These are phyloP conservation scores for Diachrysia chrysitis DNA, from an alignment of 2,888 invertebrate species.

Conservation along the genomic window DNA sequence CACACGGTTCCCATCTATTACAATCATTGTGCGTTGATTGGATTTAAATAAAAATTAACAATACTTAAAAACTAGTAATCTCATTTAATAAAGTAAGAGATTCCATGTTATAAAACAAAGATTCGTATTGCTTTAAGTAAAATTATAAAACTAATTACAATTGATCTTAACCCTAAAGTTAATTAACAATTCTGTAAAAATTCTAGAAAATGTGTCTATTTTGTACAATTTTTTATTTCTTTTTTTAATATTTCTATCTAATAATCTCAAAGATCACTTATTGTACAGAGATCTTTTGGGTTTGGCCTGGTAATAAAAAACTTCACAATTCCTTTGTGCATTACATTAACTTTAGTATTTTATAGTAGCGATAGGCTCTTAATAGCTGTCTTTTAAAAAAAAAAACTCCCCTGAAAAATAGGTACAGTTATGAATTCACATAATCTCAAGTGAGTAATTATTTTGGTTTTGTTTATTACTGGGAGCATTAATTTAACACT, in stretches of 20 bases:
- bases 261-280: constrained; percentile 80
- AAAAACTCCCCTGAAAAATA: too few species aligned
- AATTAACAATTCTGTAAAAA: constrained; percentile 82
- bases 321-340: too few species aligned
- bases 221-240: constrained; percentile 75
- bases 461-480: too few species aligned
- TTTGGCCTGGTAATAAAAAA: constrained; percentile 26
- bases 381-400: background rate
- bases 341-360: too few species aligned
- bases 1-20: constrained; percentile 72
- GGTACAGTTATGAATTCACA: too few species aligned
- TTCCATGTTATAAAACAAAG: constrained; percentile 73
- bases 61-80: constrained; percentile 83
- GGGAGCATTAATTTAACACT: too few species aligned
- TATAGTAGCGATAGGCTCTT: too few species aligned
- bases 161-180: constrained; percentile 54
- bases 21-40: constrained; percentile 78
- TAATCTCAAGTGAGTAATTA: too few species aligned
- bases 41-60: constrained; percentile 83
- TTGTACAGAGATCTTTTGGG: constrained; percentile 55
- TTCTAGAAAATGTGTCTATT: constrained; percentile 76
- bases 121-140: constrained; percentile 69
- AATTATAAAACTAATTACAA: constrained; percentile 58
- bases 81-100: constrained; percentile 84
- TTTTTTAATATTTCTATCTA: constrained; percentile 63